Conservation (phyloP, 2,113 vertebrate genomes). For the Thunnus thynnus region DNA sequence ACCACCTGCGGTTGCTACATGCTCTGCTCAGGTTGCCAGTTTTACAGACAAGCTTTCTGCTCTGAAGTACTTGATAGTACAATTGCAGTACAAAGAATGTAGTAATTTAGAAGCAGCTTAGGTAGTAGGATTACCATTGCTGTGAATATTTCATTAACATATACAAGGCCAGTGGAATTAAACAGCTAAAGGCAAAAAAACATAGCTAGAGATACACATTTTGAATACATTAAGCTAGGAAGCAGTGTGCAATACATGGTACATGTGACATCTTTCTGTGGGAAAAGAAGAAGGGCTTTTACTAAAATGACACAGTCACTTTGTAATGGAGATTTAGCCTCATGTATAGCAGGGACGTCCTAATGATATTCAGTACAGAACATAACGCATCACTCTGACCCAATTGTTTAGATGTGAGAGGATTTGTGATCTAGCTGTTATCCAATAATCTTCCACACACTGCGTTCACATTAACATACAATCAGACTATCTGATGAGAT, state of each 20-base stretch:
- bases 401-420: slow-evolving; percentile 55
- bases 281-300: slow-evolving; percentile 3
- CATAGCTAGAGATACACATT: background rate
- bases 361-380: slow-evolving; percentile 40
- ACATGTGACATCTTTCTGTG: slow-evolving; percentile 13
- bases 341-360: slow-evolving; percentile 15
- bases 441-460: slow-evolving; percentile 66
- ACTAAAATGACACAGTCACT: slow-evolving; percentile 36
- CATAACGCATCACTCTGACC: slow-evolving; percentile 58
- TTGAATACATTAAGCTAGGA: background rate
- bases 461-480: slow-evolving; percentile 65
- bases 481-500: slow-evolving; percentile 79
- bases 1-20: background rate
- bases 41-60: background rate
- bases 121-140: background rate
- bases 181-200: background rate
- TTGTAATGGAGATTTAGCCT: slow-evolving; percentile 49
- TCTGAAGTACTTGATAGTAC: background rate
- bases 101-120: background rate
- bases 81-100: too few relatives aligned
- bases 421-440: slow-evolving; percentile 68
- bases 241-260: background rate
- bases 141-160: slow-evolving; percentile 1
- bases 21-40: background rate
- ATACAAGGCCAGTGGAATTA: slow-evolving; percentile 13